phyloP scores from a whole-genome alignment of 2,888 invertebrate species.

The Dynastes maya region DNA sequence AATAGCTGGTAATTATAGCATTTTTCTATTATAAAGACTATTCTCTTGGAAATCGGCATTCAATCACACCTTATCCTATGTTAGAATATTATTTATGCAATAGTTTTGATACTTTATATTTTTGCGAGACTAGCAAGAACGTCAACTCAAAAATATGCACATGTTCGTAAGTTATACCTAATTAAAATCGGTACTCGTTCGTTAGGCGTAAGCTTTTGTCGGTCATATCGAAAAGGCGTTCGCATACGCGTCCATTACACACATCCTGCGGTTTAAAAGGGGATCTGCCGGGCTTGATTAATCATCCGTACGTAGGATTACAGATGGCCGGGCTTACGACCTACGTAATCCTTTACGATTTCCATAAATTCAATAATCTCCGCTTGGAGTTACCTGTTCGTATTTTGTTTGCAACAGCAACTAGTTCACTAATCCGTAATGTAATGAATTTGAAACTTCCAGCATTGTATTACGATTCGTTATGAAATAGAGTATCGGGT shows the following conservation, averaged over 20 bases:
- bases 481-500: no score
- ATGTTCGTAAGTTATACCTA: not conserved
- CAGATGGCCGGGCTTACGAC: slow-evolving; percentile 11
- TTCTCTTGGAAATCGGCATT: no score
- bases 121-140: no score
- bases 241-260: slow-evolving; percentile 13
- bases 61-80: not conserved
- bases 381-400: not conserved
- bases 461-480: no score
- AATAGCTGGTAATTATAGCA: no score
- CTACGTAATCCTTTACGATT: slow-evolving; percentile 7
- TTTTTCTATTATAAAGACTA: no score
- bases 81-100: not conserved
- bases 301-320: slow-evolving; percentile 8
- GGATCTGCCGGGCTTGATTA: not conserved
- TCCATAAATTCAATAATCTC: slow-evolving; percentile 25
- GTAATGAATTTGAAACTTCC: no score
- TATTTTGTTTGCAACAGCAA: no score
- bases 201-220: not conserved
- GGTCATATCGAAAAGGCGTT: not conserved
- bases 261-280: slow-evolving; percentile 18
- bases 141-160: no score
- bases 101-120: no score
- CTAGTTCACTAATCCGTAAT: no score
- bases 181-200: not conserved